These are phyloP conservation scores for Bathynomus jamesi DNA, from an alignment of 1,140 invertebrate species.

Conservation along the genomic window DNA sequence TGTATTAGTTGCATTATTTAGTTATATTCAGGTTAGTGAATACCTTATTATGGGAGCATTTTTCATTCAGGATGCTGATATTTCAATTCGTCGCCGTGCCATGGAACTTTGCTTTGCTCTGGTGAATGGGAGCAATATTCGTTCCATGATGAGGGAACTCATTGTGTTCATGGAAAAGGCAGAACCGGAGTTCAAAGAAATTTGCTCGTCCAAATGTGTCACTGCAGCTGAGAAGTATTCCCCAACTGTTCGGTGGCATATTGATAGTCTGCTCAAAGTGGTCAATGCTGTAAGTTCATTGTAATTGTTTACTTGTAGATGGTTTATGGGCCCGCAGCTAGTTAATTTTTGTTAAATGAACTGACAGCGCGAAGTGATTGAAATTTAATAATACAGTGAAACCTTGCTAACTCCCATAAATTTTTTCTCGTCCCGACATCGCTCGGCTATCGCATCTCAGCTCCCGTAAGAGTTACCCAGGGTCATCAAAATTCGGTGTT, in stretches of 20 bases:
- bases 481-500: too few relatives aligned
- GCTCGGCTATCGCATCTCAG: too few relatives aligned
- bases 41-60: conserved; percentile 9
- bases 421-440: too few relatives aligned
- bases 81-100: conserved; percentile 79
- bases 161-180: conserved; percentile 85
- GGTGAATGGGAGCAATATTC: conserved; percentile 86
- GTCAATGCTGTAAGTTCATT: conserved; percentile 5
- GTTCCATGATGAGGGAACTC: conserved; percentile 96
- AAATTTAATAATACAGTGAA: too few relatives aligned
- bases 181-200: conserved; percentile 95
- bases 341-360: too few relatives aligned
- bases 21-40: too few relatives aligned
- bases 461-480: too few relatives aligned
- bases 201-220: conserved; percentile 96
- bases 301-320: not conserved
- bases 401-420: too few relatives aligned
- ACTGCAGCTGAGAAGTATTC: conserved; percentile 90
- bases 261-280: conserved; percentile 77
- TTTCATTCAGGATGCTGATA: conserved; percentile 66
- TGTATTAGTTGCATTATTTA: too few relatives aligned
- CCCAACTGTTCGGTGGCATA: conserved; percentile 91
- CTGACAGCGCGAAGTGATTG: too few relatives aligned
- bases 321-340: not conserved
- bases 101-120: conserved; percentile 98